Evolutionary conservation across 2,113 vertebrate species (phyloP), one percentile per base, ranked within the genome.

Genomic region (Rostratula benghalensis): DNA sequence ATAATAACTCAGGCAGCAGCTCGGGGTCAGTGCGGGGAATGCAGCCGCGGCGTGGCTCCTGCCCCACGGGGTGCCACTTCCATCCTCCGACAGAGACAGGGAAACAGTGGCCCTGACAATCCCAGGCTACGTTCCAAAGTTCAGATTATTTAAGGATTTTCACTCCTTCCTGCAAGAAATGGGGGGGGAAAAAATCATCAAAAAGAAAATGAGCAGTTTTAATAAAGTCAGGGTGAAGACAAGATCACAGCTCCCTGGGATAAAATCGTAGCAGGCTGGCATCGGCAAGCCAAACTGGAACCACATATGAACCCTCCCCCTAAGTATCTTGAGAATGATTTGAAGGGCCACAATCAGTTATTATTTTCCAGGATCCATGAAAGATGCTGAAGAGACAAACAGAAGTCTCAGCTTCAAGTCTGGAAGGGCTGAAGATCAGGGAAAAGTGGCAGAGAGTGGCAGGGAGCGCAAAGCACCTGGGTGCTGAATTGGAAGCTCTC

Each of bases 271-370:
- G 22, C 33, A 48, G 53, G 19, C 14, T 64, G 48, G 53, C 28
- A 45, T 6, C 48, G 57, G 43, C 12, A 17, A 30, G 53, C 41
- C 37, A 12, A 31, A 37, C 17, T 13, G 61, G 78, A 84, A 64
- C 23, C 43, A 39, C 2, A 0, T 6, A 35, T 7, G 39, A 77
- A 15, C 5, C 5, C 13, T 71, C 50, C 53, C 65, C 57, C 30
- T n/a, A 1, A 35, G 27, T 1, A 23, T 9, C 31, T 27, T 7
- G 8, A 31, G 3, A 53, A 33, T 13, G 35, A 12, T 5, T 51
- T 37, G 27, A 37, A 33, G 53, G 20, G 24, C n/a, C 33, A 46
- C 0, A 0, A 3, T 8, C 51, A 12, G 1, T 21, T 22, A 24
- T 64, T 45, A 5, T 64, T 69, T 76, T 76, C 35, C 45, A 82